Base-by-base conservation (phyloP, 2,113 vertebrate species). In the Coturnix japonica region DNA sequence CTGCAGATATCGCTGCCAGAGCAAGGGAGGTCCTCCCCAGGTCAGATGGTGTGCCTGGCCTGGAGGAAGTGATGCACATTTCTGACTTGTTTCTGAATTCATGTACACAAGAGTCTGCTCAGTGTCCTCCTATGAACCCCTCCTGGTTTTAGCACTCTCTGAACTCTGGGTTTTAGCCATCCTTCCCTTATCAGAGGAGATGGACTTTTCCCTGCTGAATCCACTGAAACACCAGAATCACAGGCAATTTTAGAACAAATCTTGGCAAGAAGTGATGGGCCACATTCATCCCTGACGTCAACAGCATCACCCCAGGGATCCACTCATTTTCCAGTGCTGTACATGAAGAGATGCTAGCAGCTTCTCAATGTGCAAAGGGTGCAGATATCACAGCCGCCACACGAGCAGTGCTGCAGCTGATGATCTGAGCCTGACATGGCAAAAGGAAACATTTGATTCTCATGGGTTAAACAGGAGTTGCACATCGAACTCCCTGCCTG, bases 351-450 rank as follows among this genome's bases (percentile, higher is more conserved):
- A 75, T 28, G 47, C 31, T 57, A 85, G 20, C 28, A 43, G 56
- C 44, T 67, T 53, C 63, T 53, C 44, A 23, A 18, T 0, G 1
- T 3, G 22, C 59, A 37, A 26, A 35, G 66, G 56, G 8, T 16
- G 6, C 33, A 19, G 37, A 56, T 17, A 37, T 23, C 81, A 61
- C 69, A 13, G 25, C 18, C 2, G 59, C 22, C 63, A 31, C 10
- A 1, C 37, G 2, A 60, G 53, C 83, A 64, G 67, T 6, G 67
- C 37, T 14, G 54, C 44, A 56, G 78, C n/a, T 39, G 35, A 71
- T 8, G 1, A n/a, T 5, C 43, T 1, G 0, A 71, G 57, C 47
- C 66, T 6, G 11, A 41, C 0, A 2, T 37, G 1, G 1, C 65
- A 60, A 26, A 80, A 33, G 53, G 33, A 63, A 26, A 33, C 33